Base-by-base conservation (phyloP, 2,797 vertebrate genomes). In the Micropoecilia bifurca region DNA sequence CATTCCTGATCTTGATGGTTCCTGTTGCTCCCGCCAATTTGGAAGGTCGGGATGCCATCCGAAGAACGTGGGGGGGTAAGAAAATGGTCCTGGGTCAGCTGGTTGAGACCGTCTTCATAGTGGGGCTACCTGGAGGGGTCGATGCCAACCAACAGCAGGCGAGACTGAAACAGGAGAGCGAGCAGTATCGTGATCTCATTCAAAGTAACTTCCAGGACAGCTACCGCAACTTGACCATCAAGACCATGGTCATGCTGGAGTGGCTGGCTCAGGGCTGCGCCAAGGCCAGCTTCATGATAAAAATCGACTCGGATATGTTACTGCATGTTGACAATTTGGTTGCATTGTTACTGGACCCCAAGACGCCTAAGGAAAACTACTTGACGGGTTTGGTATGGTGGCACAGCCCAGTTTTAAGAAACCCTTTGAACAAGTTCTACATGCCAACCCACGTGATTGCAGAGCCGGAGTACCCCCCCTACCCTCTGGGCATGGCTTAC, bases 381-480 rank as follows among this genome's bases (percentile, higher is more conserved):
- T 97, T 97, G 66, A 96, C 96, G 9, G 97, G 97, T 82, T 87
- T 97, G 91, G 97, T 98, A 95, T 96, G 96, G 93, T 97, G 97
- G 88, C 97, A 97, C 9, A 97, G 96, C 75, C 96, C 96, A 6
- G 97, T 97, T 33, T 89, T 96, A 66, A 97, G 97, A 89, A 96
- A 96, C 85, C 96, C 95, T 0, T 95, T 91, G 1, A 75, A 50
- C 25, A 97, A 96, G 87, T 97, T 97, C 95, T 97, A 97, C 79
- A 96, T 98, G 95, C 97, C 97, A 41, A 90, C 74, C 0, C 84
- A 94, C 6, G 93, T 97, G 83, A 95, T 97, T 14, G 93, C 96
- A 0, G 96, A 96, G 22, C 85, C 95, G 33, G 96, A 96, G 83
- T 98, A 97, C 6, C 97, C 97, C 2, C 96, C 97, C 0, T 98